Base-by-base conservation (phyloP, 1,140 invertebrate species). In the Megathymus violae region DNA sequence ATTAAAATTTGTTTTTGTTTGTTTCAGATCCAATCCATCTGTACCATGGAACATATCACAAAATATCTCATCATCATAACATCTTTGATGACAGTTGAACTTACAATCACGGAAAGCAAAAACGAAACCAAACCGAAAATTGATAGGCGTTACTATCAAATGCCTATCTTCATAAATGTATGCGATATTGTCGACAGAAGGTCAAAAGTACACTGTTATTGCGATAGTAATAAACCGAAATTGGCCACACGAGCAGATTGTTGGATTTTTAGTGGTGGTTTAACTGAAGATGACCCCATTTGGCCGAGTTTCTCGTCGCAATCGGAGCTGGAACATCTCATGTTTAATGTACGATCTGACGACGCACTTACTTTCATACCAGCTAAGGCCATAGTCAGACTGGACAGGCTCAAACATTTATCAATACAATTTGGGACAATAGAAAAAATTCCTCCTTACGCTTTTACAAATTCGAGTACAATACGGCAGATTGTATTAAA, bases 231-330 rank as follows among this genome's bases (percentile, higher is more conserved):
- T 44, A 80, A 80, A 63, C 78, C 76, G 7, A 91, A 88, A 76
- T 77, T 89, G 67, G 85, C 85, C 0, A 86, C 84, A 13, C 76
- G 74, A 64, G 91, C 91, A 0, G 93, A 92, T 69, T 96, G 94
- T 70, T 92, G 93, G 91, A 91, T 96, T 4, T 94, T 96, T 77
- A 93, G 93, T 19, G 91, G 92, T 51, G 93, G 92, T 9, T 85
- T 95, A 46, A 91, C 92, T 0, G 91, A 91, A 50, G 93, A 94
- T 47, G 93, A 95, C 71, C 91, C 93, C 0, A 93, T 95, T 17
- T 96, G 95, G 96, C 91, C 89, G 1, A 92, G 93, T 62, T 96
- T 97, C 82, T 91, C 91, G 25, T 94, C 94, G 1, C 95, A 96
- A 82, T 93, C 92, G 5, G 91, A 93, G 44, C 74, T 96, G 52